phyloP scores from a whole-genome alignment of 2,888 invertebrate genomes.

The Mesodorylaimus sp. region DNA sequence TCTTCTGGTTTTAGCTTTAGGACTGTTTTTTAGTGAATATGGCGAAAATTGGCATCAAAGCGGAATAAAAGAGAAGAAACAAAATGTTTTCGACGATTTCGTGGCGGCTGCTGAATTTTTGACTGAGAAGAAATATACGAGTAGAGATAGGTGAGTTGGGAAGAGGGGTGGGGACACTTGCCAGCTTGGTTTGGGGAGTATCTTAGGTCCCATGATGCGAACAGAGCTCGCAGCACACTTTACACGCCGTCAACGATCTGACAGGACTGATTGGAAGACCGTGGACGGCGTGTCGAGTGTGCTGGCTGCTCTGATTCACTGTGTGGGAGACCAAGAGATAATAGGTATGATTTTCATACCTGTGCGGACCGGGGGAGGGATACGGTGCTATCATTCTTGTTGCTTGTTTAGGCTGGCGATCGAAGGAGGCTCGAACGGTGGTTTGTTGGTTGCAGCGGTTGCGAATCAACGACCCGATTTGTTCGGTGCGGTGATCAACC shows the following conservation, averaged over 20 bases:
- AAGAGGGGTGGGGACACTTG: too few relatives aligned
- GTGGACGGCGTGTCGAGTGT: too few relatives aligned
- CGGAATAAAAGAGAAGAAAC: slow-evolving; percentile 73
- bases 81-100: slow-evolving; percentile 94
- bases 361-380: too few relatives aligned
- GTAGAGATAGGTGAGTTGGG: slow-evolving; percentile 35
- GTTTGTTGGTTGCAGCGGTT: slow-evolving; percentile 79
- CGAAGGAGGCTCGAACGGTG: slow-evolving; percentile 92
- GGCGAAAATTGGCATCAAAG: slow-evolving; percentile 86
- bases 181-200: too few relatives aligned
- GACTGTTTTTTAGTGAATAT: slow-evolving; percentile 54
- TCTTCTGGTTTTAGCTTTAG: neutral
- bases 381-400: too few relatives aligned
- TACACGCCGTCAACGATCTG: too few relatives aligned
- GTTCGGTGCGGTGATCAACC: slow-evolving; percentile 73
- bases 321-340: too few relatives aligned
- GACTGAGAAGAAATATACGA: slow-evolving; percentile 57
- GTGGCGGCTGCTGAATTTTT: slow-evolving; percentile 75
- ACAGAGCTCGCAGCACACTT: too few relatives aligned
- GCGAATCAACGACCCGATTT: slow-evolving; percentile 84
- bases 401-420: slow-evolving; percentile 49
- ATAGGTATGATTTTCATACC: too few relatives aligned
- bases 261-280: too few relatives aligned
- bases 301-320: too few relatives aligned
- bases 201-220: too few relatives aligned